Conservation (phyloP, 2,113 vertebrate genomes). For the Hemiscyllium ocellatum region DNA sequence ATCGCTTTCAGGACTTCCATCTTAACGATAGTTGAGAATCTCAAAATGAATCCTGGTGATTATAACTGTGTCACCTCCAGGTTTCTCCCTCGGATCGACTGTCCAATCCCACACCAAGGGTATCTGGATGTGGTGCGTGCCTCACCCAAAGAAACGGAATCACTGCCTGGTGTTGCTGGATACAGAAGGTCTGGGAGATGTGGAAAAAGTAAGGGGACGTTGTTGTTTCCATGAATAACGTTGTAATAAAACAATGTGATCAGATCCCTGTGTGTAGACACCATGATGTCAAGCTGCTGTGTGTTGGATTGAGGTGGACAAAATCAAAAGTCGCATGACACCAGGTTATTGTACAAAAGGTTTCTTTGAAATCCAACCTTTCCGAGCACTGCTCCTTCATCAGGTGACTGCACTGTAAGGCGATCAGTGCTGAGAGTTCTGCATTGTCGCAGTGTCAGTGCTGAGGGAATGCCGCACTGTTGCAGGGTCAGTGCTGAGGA, state of each 20-base stretch:
- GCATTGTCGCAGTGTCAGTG: too few species aligned
- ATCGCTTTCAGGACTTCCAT: neutral
- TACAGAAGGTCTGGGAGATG: slow-evolving; percentile 32
- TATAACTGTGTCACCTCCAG: neutral
- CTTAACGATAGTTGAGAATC: neutral
- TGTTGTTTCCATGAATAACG: neutral
- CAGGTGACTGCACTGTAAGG: too few species aligned
- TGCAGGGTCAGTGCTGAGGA: too few species aligned
- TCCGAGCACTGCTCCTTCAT: too few species aligned
- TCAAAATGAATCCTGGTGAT: neutral
- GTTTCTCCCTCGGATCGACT: slow-evolving; percentile 13
- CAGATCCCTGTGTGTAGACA: neutral
- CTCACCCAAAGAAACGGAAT: neutral
- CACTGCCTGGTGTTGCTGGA: slow-evolving; percentile 27
- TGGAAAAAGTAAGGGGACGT: neutral
- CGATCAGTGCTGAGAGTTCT: too few species aligned
- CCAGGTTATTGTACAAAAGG: too few species aligned
- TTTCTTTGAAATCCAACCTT: too few species aligned
- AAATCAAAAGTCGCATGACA: too few species aligned
- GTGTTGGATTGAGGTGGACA: too few species aligned
- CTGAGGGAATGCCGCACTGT: too few species aligned
- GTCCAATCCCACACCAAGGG: slow-evolving; percentile 33
- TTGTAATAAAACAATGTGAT: neutral
- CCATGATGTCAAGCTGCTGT: too few species aligned
- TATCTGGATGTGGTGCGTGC: slow-evolving; percentile 24